Conservation (phyloP, 2,888 invertebrate species). For the Parnassius orleans region DNA sequence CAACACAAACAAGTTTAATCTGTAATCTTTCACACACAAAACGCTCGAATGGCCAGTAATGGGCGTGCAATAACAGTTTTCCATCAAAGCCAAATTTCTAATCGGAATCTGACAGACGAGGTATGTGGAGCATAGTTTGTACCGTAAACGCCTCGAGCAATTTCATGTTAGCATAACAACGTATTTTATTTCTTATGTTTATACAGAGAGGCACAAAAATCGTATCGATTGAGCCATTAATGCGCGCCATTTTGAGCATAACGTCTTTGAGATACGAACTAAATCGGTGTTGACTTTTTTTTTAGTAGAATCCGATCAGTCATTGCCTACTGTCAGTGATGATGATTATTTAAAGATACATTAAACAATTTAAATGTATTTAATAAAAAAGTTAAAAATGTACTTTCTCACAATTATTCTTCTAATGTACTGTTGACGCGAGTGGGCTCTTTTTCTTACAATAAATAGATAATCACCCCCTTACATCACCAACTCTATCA, state of each 20-base stretch:
- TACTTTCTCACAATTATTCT: too few species aligned
- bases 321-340: slow-evolving; percentile 12
- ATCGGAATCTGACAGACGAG: slow-evolving; percentile 57
- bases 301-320: slow-evolving; percentile 10
- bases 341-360: slow-evolving; percentile 17
- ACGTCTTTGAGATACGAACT: slow-evolving; percentile 6
- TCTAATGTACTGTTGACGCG: too few species aligned
- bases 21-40: slow-evolving; percentile 31
- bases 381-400: neutral
- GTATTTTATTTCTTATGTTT: slow-evolving; percentile 40
- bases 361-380: slow-evolving; percentile 13
- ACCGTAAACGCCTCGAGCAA: slow-evolving; percentile 63
- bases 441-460: too few species aligned
- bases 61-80: slow-evolving; percentile 61
- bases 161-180: slow-evolving; percentile 41
- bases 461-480: too few species aligned
- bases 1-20: slow-evolving; percentile 35
- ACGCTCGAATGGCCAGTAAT: slow-evolving; percentile 39
- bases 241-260: slow-evolving; percentile 12
- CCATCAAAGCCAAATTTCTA: slow-evolving; percentile 67
- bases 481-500: too few species aligned
- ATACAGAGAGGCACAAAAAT: slow-evolving; percentile 27
- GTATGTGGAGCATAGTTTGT: slow-evolving; percentile 57
- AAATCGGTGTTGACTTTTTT: slow-evolving; percentile 3
- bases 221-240: slow-evolving; percentile 3